phyloP scores from a whole-genome alignment of 1,140 invertebrate species.

The Spodoptera litura region DNA sequence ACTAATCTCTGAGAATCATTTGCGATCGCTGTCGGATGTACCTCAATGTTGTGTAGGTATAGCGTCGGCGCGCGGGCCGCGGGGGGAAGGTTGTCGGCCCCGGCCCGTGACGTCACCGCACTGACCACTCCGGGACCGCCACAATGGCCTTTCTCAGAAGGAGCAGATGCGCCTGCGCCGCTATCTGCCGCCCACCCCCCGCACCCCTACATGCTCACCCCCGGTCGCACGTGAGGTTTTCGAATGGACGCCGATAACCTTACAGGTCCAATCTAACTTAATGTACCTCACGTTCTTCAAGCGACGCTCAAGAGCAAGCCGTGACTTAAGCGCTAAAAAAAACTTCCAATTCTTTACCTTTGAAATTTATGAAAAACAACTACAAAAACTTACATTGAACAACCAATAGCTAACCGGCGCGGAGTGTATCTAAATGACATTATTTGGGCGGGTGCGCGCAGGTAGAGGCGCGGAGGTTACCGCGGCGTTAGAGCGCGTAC shows the following conservation, averaged over 20 bases:
- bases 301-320: slow-evolving; percentile 37
- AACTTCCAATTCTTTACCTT: slow-evolving; percentile 56
- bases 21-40: slow-evolving; percentile 53
- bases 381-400: slow-evolving; percentile 73
- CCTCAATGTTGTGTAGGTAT: slow-evolving; percentile 54
- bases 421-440: slow-evolving; percentile 73
- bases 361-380: slow-evolving; percentile 60
- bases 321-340: slow-evolving; percentile 58
- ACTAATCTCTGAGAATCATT: slow-evolving; percentile 36
- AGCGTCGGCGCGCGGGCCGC: slow-evolving; percentile 27
- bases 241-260: slow-evolving; percentile 45
- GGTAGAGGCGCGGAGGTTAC: slow-evolving; percentile 72
- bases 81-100: slow-evolving; percentile 80
- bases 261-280: slow-evolving; percentile 49
- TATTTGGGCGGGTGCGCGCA: slow-evolving; percentile 63
- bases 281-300: slow-evolving; percentile 40
- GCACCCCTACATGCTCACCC: slow-evolving; percentile 54
- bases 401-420: slow-evolving; percentile 67
- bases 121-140: slow-evolving; percentile 80
- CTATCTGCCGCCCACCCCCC: slow-evolving; percentile 70
- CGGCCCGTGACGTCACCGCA: slow-evolving; percentile 82
- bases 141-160: slow-evolving; percentile 83
- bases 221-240: slow-evolving; percentile 55
- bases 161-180: slow-evolving; percentile 79
- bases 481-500: slow-evolving; percentile 66